A percentile compares a stretch with the other conserved stretches of the same genome.
These are phyloP conservation scores for Stenotaenia linearis DNA, from an alignment of 2,888 invertebrate species.

Conservation along the genomic window DNA sequence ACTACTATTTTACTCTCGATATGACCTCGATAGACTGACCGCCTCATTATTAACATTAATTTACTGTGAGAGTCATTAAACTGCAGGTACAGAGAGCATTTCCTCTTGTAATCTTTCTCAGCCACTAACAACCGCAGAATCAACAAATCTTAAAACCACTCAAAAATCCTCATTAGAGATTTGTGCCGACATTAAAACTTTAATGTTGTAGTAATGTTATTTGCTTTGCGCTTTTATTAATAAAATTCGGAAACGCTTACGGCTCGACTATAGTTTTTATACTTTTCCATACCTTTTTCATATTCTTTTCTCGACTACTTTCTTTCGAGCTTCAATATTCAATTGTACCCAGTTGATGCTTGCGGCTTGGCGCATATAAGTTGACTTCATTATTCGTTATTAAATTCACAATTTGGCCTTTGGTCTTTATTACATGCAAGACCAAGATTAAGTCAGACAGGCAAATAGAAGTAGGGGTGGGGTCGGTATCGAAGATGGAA, in stretches of 20 bases:
- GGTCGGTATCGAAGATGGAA: background rate
- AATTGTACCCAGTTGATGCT: background rate
- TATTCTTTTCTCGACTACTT: background rate
- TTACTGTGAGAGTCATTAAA: background rate
- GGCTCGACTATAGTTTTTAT: no score
- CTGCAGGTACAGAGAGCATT: background rate
- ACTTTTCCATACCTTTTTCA: background rate
- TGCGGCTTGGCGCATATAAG: background rate
- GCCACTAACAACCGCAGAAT: background rate
- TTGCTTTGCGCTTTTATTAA: no score
- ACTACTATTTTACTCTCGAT: no score
- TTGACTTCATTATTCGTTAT: constrained; percentile 14
- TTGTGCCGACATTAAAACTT: background rate
- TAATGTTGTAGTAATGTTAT: background rate
- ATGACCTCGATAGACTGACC: no score
- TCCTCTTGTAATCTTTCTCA: background rate
- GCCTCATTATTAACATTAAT: background rate
- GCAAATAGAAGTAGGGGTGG: background rate
- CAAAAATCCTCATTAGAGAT: background rate
- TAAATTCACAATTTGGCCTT: constrained; percentile 24
- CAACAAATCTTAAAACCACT: background rate
- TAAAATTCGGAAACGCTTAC: no score
- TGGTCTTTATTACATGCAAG: constrained; percentile 7
- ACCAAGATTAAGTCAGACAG: background rate
- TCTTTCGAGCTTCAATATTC: background rate